Evolutionary conservation across 92 coral and sea anemone species (phyloP).

Genomic region (Hydrozoanthus gracilis): DNA sequence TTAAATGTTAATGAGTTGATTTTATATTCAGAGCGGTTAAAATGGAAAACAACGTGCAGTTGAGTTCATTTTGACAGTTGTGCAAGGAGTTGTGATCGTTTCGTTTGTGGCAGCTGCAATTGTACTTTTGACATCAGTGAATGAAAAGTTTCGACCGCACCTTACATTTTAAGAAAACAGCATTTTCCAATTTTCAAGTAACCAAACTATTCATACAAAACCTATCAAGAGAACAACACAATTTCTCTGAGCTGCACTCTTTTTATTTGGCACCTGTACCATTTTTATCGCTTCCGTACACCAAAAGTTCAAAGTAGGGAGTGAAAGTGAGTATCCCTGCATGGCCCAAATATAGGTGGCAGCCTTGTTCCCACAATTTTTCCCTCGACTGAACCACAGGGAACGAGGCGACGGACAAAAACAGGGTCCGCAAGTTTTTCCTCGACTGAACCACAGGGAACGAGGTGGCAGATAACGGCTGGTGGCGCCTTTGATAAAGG

Average conservation of each 20-base stretch:
- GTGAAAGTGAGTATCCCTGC: slow-evolving; percentile 92
- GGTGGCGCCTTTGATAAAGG: slow-evolving; percentile 35
- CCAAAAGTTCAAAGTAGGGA: slow-evolving; percentile 76
- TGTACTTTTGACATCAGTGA: slow-evolving; percentile 1
- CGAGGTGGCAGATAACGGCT: slow-evolving; percentile 37
- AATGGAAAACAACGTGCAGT: too few relatives aligned
- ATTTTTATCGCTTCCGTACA: too few relatives aligned
- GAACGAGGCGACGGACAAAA: slow-evolving; percentile 42
- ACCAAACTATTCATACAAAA: too few relatives aligned
- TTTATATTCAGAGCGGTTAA: not conserved
- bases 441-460: slow-evolving; percentile 28
- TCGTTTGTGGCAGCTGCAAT: slow-evolving; percentile 19
- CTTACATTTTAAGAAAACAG: too few relatives aligned
- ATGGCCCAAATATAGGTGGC: slow-evolving; percentile 79
- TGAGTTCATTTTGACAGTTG: not conserved
- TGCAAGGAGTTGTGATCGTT: slow-evolving; percentile 9
- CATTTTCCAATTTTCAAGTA: too few relatives aligned
- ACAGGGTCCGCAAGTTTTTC: slow-evolving; percentile 61
- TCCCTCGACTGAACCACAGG: slow-evolving; percentile 27
- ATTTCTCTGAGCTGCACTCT: slow-evolving; percentile 78
- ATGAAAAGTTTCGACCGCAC: not conserved
- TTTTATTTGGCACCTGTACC: slow-evolving; percentile 66
- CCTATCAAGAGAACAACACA: not conserved
- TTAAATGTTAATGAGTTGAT: not conserved
- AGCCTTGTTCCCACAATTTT: slow-evolving; percentile 23